A percentile compares a stretch with the other conserved stretches of the same genome.
Conservation (phyloP, 2,888 invertebrate species). For the Meteorus cinctellus region DNA sequence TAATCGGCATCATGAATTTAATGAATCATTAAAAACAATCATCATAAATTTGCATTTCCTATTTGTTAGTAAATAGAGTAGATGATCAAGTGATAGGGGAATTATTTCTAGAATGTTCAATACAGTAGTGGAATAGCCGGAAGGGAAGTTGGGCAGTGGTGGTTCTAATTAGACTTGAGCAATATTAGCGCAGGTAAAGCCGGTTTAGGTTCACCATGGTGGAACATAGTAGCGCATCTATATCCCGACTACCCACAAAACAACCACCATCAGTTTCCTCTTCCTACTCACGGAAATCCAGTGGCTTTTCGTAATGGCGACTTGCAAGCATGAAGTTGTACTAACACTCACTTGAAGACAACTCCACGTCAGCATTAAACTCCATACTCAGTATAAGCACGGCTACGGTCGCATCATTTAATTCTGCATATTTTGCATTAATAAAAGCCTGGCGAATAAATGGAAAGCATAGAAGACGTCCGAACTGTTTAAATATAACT, state of each 20-base stretch:
- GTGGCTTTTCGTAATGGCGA: constrained; percentile 63
- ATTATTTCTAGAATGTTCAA: neutral
- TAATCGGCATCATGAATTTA: neutral
- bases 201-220: constrained; percentile 44
- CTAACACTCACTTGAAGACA: constrained; percentile 28
- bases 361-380: constrained; percentile 31
- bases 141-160: neutral
- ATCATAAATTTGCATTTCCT: neutral
- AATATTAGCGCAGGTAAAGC: constrained; percentile 66
- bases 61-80: neutral
- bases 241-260: constrained; percentile 44
- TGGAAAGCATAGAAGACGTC: neutral
- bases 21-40: neutral
- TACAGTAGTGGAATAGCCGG: neutral
- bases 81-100: neutral
- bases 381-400: constrained; percentile 36
- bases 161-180: constrained; percentile 66
- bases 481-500: neutral
- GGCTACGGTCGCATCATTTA: constrained; percentile 68
- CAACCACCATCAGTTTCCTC: constrained; percentile 44
- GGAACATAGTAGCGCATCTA: constrained; percentile 12
- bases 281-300: constrained; percentile 55
- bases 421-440: constrained; percentile 67
- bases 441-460: neutral
- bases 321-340: constrained; percentile 53